Percentiles rank a stretch among this genome's conserved stretches.
phyloP scores from a whole-genome alignment of 2,888 invertebrate genomes.

The Petrophora chlorosata region DNA sequence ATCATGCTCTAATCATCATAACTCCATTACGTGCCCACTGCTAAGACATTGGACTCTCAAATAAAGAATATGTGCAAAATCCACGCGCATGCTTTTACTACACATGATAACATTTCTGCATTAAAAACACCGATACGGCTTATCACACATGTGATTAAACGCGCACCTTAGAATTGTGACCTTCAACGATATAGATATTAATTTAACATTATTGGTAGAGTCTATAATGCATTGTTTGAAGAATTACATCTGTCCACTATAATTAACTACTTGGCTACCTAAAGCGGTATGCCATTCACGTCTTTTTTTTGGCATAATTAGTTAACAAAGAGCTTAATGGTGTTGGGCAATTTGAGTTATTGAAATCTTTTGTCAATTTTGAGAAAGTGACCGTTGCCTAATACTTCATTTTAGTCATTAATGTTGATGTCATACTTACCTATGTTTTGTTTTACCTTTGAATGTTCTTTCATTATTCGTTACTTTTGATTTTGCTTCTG shows the following conservation, averaged over 20 bases:
- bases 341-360: slow-evolving; percentile 15
- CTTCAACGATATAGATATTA: slow-evolving; percentile 12
- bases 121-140: slow-evolving; percentile 8
- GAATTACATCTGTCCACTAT: background rate
- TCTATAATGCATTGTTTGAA: background rate
- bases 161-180: slow-evolving; percentile 9
- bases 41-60: too few relatives aligned
- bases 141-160: slow-evolving; percentile 24
- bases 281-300: slow-evolving; percentile 5
- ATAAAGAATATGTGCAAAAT: too few relatives aligned
- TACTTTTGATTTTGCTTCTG: too few relatives aligned
- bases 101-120: too few relatives aligned
- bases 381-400: slow-evolving; percentile 21
- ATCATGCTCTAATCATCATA: too few relatives aligned
- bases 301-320: slow-evolving; percentile 14
- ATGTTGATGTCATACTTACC: too few relatives aligned
- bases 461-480: too few relatives aligned
- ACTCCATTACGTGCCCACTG: too few relatives aligned
- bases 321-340: slow-evolving; percentile 12
- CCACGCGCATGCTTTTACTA: too few relatives aligned
- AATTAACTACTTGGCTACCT: slow-evolving; percentile 1
- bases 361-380: slow-evolving; percentile 18
- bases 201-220: background rate
- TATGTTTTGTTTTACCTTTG: too few relatives aligned
- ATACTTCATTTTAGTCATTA: slow-evolving; percentile 7